These are phyloP conservation scores for Mayetiola destructor DNA, from an alignment of 2,888 invertebrate genomes.

Conservation along the genomic window DNA sequence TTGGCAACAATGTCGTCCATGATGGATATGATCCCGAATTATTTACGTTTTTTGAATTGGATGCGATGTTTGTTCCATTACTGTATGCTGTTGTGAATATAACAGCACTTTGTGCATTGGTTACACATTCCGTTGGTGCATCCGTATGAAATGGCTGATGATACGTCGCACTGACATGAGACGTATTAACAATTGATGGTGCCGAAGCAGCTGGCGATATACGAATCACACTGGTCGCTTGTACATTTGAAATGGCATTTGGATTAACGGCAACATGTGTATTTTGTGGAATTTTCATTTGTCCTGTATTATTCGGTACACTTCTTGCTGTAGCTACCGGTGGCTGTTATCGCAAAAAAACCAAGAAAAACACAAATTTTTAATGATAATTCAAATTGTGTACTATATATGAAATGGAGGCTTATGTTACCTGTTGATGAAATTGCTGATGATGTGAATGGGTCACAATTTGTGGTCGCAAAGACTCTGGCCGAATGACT, in stretches of 20 bases:
- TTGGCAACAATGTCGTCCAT: constrained; percentile 35
- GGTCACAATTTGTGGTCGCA: constrained; percentile 22
- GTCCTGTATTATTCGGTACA: constrained; percentile 20
- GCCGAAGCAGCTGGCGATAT: constrained; percentile 54
- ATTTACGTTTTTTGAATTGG: constrained; percentile 33
- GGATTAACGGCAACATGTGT: constrained; percentile 22
- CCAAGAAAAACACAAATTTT: not conserved
- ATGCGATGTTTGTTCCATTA: not conserved
- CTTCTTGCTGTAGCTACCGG: constrained; percentile 24
- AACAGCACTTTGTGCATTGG: constrained; percentile 67
- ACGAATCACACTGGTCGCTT: constrained; percentile 67
- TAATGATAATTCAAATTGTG: not conserved
- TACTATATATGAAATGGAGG: no score
- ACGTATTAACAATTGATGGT: not conserved
- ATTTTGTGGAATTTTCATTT: constrained; percentile 24
- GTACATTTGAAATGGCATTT: constrained; percentile 32
- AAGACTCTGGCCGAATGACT: constrained; percentile 28
- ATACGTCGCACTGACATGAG: not conserved
- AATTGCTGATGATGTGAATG: not conserved
- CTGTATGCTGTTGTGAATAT: constrained; percentile 38
- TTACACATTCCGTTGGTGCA: constrained; percentile 40
- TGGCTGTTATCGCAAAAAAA: not conserved
- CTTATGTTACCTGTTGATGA: not conserved
- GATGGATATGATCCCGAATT: constrained; percentile 33
- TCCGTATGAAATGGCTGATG: constrained; percentile 44